Percentiles rank a stretch among this genome's conserved stretches.
Conservation (phyloP, 2,888 invertebrate species). For the Dasypolia templi region DNA sequence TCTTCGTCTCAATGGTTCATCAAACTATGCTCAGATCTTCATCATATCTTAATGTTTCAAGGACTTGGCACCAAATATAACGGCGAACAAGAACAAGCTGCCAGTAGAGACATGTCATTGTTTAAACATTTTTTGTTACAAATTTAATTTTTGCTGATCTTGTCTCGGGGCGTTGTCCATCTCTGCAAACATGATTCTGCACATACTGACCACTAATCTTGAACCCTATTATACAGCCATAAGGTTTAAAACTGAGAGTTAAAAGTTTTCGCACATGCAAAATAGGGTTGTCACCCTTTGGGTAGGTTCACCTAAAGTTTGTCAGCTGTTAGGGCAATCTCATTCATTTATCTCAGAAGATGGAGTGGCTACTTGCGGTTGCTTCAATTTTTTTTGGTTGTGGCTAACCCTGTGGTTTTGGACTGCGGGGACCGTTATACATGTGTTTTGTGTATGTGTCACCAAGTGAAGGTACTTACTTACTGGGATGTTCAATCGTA, state of each 20-base stretch:
- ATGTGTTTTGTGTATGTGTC: slow-evolving; percentile 37
- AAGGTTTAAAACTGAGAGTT: slow-evolving; percentile 18
- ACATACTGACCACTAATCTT: neutral
- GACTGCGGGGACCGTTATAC: slow-evolving; percentile 40
- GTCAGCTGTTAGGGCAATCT: slow-evolving; percentile 69
- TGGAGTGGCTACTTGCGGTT: slow-evolving; percentile 61
- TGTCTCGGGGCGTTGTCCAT: slow-evolving; percentile 63
- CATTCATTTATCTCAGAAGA: slow-evolving; percentile 71
- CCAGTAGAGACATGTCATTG: slow-evolving; percentile 52
- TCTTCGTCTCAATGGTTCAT: no score
- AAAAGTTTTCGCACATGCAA: slow-evolving; percentile 1
- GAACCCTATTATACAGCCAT: neutral
- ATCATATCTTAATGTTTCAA: slow-evolving; percentile 23
- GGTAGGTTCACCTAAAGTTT: slow-evolving; percentile 62
- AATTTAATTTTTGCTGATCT: slow-evolving; percentile 60
- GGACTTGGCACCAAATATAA: slow-evolving; percentile 34
- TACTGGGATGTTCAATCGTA: no score
- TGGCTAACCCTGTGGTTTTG: slow-evolving; percentile 47
- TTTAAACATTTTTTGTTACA: slow-evolving; percentile 61
- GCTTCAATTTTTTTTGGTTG: slow-evolving; percentile 41
- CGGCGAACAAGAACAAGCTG: slow-evolving; percentile 11
- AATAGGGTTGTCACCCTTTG: slow-evolving; percentile 42
- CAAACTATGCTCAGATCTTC: neutral
- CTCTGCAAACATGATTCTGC: slow-evolving; percentile 17
- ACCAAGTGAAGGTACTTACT: slow-evolving; percentile 1